Conservation (phyloP, 2,797 vertebrate genomes). For the Chloroceryle inda region DNA sequence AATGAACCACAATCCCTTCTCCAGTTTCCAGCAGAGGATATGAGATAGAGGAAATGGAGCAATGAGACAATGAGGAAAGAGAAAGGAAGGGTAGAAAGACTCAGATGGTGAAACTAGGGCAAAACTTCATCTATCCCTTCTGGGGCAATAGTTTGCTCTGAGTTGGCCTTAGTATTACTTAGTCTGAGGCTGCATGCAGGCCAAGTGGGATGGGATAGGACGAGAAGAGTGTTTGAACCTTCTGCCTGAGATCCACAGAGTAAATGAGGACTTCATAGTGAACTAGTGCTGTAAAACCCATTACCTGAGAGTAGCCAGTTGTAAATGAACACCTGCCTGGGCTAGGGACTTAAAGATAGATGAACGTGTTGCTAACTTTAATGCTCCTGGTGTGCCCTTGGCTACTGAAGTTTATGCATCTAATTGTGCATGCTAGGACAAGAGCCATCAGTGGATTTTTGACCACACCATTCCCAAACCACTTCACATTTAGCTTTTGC, state of each 20-base stretch:
- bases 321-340: not conserved
- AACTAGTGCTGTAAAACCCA: not conserved
- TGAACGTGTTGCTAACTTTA: not conserved
- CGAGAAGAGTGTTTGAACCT: not conserved
- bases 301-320: not conserved
- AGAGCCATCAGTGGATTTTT: not conserved
- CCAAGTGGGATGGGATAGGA: not conserved
- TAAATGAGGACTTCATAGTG: not conserved
- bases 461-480: not conserved
- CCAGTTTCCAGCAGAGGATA: not conserved
- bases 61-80: not conserved
- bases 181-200: not conserved
- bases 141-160: not conserved
- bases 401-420: rapidly evolving
- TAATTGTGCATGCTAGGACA: not conserved
- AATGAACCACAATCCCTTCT: not conserved
- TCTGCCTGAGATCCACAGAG: not conserved
- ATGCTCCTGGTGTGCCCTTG: not conserved
- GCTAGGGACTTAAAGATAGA: not conserved
- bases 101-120: not conserved
- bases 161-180: not conserved
- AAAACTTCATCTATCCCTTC: not conserved
- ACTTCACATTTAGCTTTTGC: not conserved
- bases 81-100: not conserved
- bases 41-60: not conserved